phyloP scores from a whole-genome alignment of 2,888 invertebrate species.

The Morpho achilles region DNA sequence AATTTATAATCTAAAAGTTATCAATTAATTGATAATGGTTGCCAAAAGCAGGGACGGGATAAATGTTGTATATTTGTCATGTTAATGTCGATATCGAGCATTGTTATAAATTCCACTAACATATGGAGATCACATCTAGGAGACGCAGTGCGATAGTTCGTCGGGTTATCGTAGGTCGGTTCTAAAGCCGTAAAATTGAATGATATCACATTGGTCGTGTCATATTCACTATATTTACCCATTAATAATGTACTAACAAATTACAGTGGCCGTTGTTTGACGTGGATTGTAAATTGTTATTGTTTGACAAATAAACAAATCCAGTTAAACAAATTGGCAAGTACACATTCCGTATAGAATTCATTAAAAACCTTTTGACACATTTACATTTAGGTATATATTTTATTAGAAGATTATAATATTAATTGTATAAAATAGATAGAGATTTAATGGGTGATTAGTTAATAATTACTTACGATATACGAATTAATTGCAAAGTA shows the following conservation, averaged over 20 bases:
- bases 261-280: conserved; percentile 54
- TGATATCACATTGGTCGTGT: conserved; percentile 70
- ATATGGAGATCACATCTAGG: conserved; percentile 57
- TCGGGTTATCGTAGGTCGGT: conserved; percentile 72
- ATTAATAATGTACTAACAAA: conserved; percentile 68
- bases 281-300: conserved; percentile 25
- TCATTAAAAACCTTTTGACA: too few relatives aligned
- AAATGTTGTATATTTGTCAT: too few relatives aligned
- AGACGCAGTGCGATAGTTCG: conserved; percentile 62
- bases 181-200: conserved; percentile 77
- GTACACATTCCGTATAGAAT: not conserved
- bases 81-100: too few relatives aligned
- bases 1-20: not conserved
- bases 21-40: conserved; percentile 1
- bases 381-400: too few relatives aligned
- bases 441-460: too few relatives aligned
- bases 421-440: too few relatives aligned
- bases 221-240: conserved; percentile 67
- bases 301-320: conserved; percentile 24
- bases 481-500: too few relatives aligned
- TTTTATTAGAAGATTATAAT: too few relatives aligned
- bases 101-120: conserved; percentile 33
- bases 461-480: too few relatives aligned
- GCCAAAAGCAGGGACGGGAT: not conserved
- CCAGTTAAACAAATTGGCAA: conserved; percentile 9